Conservation (phyloP, 2,113 vertebrate species). For the Trematomus loennbergii region DNA sequence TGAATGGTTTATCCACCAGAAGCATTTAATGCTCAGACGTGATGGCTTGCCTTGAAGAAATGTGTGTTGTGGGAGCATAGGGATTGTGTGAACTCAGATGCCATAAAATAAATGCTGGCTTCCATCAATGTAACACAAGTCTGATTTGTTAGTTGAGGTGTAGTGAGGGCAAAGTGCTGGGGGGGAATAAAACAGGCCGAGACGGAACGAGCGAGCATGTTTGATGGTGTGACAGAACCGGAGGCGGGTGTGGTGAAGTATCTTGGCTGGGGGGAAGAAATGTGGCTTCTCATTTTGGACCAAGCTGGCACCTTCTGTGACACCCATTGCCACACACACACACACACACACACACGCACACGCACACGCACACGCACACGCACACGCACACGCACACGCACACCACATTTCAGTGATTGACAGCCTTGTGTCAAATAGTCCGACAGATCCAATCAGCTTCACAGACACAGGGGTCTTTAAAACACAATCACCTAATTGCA, state of each 20-base stretch:
- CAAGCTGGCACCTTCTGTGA: conserved; percentile 26
- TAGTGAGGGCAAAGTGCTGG: neutral
- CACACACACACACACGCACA: no score
- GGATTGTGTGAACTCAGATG: neutral
- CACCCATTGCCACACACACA: conserved; percentile 4
- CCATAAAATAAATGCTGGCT: neutral
- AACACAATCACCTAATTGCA: conserved; percentile 60
- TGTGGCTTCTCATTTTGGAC: conserved; percentile 46
- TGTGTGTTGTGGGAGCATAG: neutral
- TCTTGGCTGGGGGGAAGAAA: conserved; percentile 46
- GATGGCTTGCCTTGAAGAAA: conserved; percentile 27
- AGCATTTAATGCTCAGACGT: conserved; percentile 53
- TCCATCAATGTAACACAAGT: conserved; percentile 19
- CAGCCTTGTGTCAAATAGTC: conserved; percentile 43
- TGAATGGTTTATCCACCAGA: conserved; percentile 43
- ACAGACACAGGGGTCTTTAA: conserved; percentile 34
- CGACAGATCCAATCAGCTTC: conserved; percentile 47
- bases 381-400: no score
- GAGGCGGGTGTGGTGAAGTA: conserved; percentile 44
- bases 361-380: no score
- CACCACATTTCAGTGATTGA: conserved; percentile 55
- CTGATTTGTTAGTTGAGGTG: conserved; percentile 30
- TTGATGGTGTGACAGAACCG: conserved; percentile 40
- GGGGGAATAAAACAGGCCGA: neutral
- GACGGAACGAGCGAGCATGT: neutral